Evolutionary conservation across 2,888 invertebrate genomes (phyloP).

Genomic region (Himalopsyche anomala): DNA sequence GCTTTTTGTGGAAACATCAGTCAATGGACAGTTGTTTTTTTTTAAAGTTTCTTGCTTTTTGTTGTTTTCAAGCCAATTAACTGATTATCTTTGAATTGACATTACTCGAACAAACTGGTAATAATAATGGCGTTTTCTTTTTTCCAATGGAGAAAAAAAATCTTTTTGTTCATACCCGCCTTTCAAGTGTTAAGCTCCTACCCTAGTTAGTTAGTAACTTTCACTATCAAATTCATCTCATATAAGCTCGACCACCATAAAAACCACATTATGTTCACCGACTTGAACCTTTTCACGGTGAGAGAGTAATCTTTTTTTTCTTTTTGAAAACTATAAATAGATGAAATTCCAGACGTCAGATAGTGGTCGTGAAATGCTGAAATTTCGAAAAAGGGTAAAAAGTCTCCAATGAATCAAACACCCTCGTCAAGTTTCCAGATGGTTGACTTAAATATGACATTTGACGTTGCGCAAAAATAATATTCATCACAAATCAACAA

Average conservation of each 20-base stretch:
- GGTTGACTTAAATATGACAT: slow-evolving; percentile 21
- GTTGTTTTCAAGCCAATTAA: too few species aligned
- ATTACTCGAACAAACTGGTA: too few species aligned
- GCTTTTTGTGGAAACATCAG: too few species aligned
- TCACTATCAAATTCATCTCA: not conserved
- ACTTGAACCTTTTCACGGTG: not conserved
- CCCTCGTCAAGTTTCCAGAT: not conserved
- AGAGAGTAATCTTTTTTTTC: not conserved
- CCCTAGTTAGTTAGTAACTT: not conserved
- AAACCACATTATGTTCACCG: not conserved
- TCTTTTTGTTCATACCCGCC: too few species aligned
- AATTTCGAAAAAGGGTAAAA: not conserved
- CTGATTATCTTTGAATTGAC: too few species aligned
- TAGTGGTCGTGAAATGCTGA: not conserved
- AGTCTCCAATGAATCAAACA: not conserved
- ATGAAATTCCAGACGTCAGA: not conserved
- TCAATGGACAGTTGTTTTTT: too few species aligned
- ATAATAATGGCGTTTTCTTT: too few species aligned
- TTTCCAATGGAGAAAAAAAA: too few species aligned
- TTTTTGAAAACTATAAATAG: not conserved
- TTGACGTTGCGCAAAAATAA: not conserved
- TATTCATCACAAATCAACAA: slow-evolving; percentile 4
- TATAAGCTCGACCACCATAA: not conserved
- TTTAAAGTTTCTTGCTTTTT: too few species aligned
- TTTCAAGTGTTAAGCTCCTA: too few species aligned